phyloP scores from a whole-genome alignment of 2,797 vertebrate genomes.

The Acanthiza pusilla region DNA sequence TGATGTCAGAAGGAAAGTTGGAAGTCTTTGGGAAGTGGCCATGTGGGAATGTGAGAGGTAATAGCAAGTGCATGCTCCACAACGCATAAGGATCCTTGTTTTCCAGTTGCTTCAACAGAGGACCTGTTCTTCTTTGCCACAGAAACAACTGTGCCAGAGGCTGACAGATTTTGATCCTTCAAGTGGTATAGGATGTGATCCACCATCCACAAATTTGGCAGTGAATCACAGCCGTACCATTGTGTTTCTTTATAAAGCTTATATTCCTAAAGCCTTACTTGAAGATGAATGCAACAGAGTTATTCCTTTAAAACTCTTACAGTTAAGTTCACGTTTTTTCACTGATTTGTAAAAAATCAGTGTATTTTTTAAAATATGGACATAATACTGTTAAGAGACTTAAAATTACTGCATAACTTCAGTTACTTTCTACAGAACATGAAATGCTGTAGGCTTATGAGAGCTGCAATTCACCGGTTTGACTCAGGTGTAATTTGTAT shows the following conservation, averaged over 20 bases:
- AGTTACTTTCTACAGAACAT: neutral
- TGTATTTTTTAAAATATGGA: neutral
- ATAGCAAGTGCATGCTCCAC: neutral
- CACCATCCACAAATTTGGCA: neutral
- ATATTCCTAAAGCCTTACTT: neutral
- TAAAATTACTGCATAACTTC: neutral
- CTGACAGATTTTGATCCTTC: neutral
- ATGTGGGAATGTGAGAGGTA: neutral
- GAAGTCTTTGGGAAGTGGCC: neutral
- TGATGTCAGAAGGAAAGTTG: neutral
- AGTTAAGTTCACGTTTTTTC: neutral
- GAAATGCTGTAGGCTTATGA: neutral
- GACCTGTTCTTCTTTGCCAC: neutral
- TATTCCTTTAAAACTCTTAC: neutral
- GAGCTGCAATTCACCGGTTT: neutral
- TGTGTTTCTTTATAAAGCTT: neutral
- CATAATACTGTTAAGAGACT: neutral
- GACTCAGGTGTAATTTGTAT: neutral
- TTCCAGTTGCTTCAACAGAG: neutral
- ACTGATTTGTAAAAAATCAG: neutral
- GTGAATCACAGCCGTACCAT: neutral
- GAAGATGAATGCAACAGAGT: neutral
- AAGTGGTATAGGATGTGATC: neutral
- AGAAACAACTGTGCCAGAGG: neutral
- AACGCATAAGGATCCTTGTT: neutral